Evolutionary conservation across 35 echinoderm and acorn worm species (phyloP), one percentile per base, ranked within the genome.

Genomic region (Holothuria glaberrima): DNA sequence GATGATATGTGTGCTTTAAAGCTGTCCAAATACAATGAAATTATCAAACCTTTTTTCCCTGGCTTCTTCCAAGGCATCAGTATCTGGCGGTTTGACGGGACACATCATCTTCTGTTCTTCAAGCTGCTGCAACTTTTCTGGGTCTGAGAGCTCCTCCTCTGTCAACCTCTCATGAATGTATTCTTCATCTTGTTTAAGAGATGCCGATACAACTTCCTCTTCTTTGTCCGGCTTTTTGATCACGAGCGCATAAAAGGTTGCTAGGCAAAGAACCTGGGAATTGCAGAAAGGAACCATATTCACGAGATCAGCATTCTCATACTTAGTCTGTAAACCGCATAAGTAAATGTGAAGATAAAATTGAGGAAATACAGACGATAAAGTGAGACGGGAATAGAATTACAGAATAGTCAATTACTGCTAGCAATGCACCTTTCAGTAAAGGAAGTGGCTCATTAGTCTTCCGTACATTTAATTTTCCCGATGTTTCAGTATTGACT

Each of bases 201-300:
- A 59, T 13, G 92, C 72, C n/a, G 86, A 92, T 18, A 75, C 83
- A 18, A 66, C 44, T 34, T 97, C 90, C 48, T 97, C 92, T 86
- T 97, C 95, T 58, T 97, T 94, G 86, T 97, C 95, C 9, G 92
- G 95, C 31, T 91, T 92, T 82, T 97, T 97, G 76, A 97, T 97
- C 35, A 97, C 91, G 20, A 97, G 73, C 13, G 95, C 92, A 69
- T 92, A 97, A 76, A 97, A 90, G 2, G 90, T 97, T 2, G 95
- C 95, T 19, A 97, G 57, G 62, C 92, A 92, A 17, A 97, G 81
- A 9, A 97, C 92, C 95, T 97, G 52, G 22, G 36, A 41, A 7
- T 4, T 2, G 21, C 25, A 4, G 30, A 17, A 52, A 30, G 32
- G 1, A 14, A 46, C n/a, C n/a, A n/a, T n/a, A 41, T 17, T 75